Conservation (phyloP, 2,113 vertebrate species). For the Cyphomyrus plagiostoma region DNA sequence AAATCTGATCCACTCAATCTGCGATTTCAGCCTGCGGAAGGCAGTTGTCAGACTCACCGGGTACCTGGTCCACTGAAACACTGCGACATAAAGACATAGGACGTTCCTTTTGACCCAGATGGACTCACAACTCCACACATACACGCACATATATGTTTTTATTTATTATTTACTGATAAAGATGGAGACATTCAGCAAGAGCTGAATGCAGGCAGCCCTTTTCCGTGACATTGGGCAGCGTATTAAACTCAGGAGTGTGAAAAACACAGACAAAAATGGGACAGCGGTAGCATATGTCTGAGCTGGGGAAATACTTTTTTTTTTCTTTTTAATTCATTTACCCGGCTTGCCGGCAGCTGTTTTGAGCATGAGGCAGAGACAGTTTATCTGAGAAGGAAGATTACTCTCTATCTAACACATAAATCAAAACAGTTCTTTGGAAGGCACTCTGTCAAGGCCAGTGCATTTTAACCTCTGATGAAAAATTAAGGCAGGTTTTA, state of each 20-base stretch:
- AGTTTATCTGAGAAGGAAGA: conserved; percentile 35
- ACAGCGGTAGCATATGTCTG: conserved; percentile 33
- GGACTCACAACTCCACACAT: neutral
- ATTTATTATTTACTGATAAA: conserved; percentile 18
- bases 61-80: neutral
- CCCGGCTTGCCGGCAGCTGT: conserved; percentile 37
- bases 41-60: neutral
- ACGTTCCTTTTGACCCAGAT: neutral
- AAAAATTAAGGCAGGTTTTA: conserved; percentile 35
- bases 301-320: conserved; percentile 35
- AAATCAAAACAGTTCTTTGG: conserved; percentile 33
- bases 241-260: conserved; percentile 30
- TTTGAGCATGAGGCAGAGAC: conserved; percentile 34
- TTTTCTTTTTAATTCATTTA: conserved; percentile 33
- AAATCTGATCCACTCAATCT: neutral
- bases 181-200: conserved; percentile 34
- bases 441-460: neutral
- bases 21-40: neutral
- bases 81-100: neutral
- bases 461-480: conserved; percentile 25
- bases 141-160: neutral
- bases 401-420: conserved; percentile 37
- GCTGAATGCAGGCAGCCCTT: conserved; percentile 32
- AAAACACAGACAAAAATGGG: neutral
- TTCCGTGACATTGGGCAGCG: conserved; percentile 38